These are phyloP conservation scores for Fulmarus glacialis DNA, from an alignment of 2,113 vertebrate genomes.

Conservation along the genomic window DNA sequence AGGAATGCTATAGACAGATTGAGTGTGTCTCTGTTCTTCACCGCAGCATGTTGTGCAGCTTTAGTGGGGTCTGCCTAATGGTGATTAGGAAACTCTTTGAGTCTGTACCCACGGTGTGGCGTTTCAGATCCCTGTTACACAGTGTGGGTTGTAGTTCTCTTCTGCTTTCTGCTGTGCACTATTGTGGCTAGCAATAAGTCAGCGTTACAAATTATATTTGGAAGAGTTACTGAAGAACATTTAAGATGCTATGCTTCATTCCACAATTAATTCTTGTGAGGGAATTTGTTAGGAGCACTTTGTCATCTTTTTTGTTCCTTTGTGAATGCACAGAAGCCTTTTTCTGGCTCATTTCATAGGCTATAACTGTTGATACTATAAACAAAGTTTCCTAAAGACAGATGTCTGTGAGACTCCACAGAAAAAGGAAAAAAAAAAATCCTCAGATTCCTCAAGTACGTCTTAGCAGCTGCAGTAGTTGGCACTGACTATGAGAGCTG, in stretches of 20 bases:
- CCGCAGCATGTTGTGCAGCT: background rate
- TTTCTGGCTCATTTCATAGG: slow-evolving; percentile 7
- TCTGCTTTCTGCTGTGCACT: background rate
- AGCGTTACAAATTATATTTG: slow-evolving; percentile 17
- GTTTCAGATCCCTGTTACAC: background rate
- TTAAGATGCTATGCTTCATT: background rate
- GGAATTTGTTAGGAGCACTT: slow-evolving; percentile 27
- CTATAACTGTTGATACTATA: slow-evolving; percentile 22
- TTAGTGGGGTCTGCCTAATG: background rate
- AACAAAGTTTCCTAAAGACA: slow-evolving; percentile 51
- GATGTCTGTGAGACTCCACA: background rate
- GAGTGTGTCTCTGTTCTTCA: background rate
- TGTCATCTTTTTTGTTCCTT: slow-evolving; percentile 14
- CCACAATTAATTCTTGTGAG: slow-evolving; percentile 9
- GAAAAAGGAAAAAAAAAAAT: background rate
- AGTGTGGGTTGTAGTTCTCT: background rate
- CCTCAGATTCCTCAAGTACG: background rate
- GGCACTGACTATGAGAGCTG: slow-evolving; percentile 17
- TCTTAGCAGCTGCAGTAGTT: slow-evolving; percentile 31
- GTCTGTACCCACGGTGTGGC: too few relatives aligned
- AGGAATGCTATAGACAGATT: background rate
- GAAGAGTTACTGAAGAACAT: slow-evolving; percentile 21
- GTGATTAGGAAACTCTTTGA: background rate
- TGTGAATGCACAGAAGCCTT: slow-evolving; percentile 28
- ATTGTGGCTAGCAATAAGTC: background rate